Conservation (phyloP, 2,888 invertebrate genomes). For the Trachelus stipa region DNA sequence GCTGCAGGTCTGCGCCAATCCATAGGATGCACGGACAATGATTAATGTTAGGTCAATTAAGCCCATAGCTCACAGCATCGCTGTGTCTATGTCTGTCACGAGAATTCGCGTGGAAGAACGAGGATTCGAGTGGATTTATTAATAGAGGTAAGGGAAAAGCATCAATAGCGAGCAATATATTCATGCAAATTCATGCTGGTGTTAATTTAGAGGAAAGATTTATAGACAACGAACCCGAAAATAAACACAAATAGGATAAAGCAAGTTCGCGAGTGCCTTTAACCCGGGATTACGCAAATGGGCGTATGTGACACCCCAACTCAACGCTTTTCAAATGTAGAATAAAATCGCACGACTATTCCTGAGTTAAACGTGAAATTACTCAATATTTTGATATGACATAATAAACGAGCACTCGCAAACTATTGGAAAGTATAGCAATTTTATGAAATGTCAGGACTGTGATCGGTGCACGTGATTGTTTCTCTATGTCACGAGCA, state of each 20-base stretch:
- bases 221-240: not conserved
- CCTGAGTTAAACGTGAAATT: not conserved
- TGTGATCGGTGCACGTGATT: not conserved
- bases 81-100: conserved; percentile 4
- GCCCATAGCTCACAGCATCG: conserved; percentile 59
- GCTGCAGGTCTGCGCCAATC: conserved; percentile 66
- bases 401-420: not conserved
- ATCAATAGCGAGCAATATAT: conserved; percentile 3
- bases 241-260: not conserved
- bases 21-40: conserved; percentile 57
- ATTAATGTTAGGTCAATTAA: conserved; percentile 49
- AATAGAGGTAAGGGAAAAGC: not conserved
- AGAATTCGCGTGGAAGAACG: not conserved
- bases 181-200: conserved; percentile 10
- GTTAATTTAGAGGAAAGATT: not conserved
- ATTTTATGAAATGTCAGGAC: not conserved
- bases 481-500: not conserved
- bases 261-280: not conserved
- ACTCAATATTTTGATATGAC: not conserved
- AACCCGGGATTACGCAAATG: too few species aligned
- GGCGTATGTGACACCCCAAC: too few species aligned
- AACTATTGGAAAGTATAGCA: not conserved
- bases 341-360: too few species aligned
- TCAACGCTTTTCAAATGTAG: too few species aligned
- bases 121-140: not conserved